phyloP scores from a whole-genome alignment of 1,140 invertebrate genomes.

The Bombus turneri region DNA sequence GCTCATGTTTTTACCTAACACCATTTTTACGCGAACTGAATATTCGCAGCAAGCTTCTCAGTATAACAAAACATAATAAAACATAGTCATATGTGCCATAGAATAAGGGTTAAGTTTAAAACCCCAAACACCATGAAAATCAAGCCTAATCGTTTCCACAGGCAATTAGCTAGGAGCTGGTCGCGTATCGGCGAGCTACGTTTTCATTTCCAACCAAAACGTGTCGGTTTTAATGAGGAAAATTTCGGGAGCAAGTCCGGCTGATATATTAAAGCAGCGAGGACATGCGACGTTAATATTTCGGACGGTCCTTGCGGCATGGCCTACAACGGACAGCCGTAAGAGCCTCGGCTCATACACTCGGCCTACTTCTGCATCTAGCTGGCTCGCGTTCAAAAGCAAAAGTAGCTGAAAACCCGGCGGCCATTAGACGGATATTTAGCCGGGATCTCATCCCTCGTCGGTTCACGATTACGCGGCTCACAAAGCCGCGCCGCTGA shows the following conservation, averaged over 20 bases:
- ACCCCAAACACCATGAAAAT: no score
- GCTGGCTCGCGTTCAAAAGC: conserved; percentile 62
- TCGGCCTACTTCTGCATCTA: conserved; percentile 44
- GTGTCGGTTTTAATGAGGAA: conserved; percentile 46
- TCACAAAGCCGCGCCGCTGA: conserved; percentile 29
- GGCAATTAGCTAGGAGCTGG: no score
- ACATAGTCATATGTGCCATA: no score
- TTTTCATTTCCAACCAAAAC: not conserved
- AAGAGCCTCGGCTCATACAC: conserved; percentile 27
- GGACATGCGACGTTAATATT: conserved; percentile 60
- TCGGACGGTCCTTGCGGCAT: conserved; percentile 40
- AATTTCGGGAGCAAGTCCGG: not conserved
- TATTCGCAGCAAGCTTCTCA: no score
- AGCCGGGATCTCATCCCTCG: conserved; percentile 16
- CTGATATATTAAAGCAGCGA: conserved; percentile 57
- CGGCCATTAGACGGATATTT: conserved; percentile 64
- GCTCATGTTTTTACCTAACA: no score
- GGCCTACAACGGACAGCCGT: conserved; percentile 6
- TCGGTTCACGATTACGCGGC: conserved; percentile 46
- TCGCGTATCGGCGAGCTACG: not conserved
- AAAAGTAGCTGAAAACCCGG: conserved; percentile 61
- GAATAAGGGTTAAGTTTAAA: no score
- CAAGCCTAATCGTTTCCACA: no score
- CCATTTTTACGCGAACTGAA: no score
- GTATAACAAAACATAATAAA: no score